Base-by-base conservation (phyloP, 1,140 invertebrate species). In the Globodera rostochiensis region DNA sequence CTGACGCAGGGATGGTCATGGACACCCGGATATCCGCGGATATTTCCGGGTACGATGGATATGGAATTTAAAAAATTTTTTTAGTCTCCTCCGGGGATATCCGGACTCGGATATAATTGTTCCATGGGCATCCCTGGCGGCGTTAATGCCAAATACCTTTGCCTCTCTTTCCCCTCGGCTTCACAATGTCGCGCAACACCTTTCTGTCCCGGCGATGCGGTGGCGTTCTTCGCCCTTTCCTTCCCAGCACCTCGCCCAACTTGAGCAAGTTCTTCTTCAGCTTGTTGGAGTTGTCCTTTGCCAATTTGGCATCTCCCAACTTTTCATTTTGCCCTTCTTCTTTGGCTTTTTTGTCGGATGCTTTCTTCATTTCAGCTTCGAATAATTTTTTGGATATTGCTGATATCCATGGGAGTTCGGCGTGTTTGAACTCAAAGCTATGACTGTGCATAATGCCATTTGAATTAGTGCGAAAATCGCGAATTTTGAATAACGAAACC, bases 401-500 rank as follows among this genome's bases (percentile, higher is more conserved):
- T 21, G 69, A 36, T 15, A 45, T 45, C 77, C 77, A 78, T 45
- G 70, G 11, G 11, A 70, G 15, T 64, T 49, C n/a, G 25, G 64
- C 57, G 6, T 19, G 19, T 64, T 64, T 13, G 57, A 19, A 64
- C 57, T 19, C 57, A 19, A 19, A 6, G 57, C 46, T 6, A 11
- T 67, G 13, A 13, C 36, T 0, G 45, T 77, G 25, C 46, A 36
- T n/a, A n/a, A 21, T 78, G 71, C 0, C 21, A 25, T 36, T 78
- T 78, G 47, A 78, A 69, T 70, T 78, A 25, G n/a, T 11, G 60
- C 53, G 69, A 80, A 60, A 71, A 25, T 82, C 70, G 25, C 81
- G 21, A 21, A 53, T 21, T 45, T 81, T 71, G 64, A 82, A 82
- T 45, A 82, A n/a, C n/a, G 70, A 53, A 45, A 82, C 77, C 9